Percentiles rank a stretch among this genome's conserved stretches.
These are phyloP conservation scores for Pheosia gnoma DNA, from an alignment of 2,888 invertebrate species.

Conservation along the genomic window DNA sequence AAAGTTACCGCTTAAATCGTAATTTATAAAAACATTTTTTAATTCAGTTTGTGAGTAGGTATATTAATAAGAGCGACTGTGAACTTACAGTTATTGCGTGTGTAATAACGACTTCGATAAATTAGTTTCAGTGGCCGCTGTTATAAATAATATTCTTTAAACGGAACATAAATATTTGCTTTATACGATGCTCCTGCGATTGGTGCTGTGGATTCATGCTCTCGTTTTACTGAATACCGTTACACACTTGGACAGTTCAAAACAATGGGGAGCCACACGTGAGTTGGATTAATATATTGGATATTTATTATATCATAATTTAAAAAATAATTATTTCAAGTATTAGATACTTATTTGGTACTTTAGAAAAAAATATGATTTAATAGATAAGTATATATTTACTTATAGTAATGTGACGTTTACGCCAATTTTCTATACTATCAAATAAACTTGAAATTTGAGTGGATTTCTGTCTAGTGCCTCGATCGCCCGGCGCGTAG, in stretches of 20 bases:
- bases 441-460: no score
- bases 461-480: neutral
- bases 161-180: conserved; percentile 28
- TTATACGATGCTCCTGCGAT: conserved; percentile 55
- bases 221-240: conserved; percentile 51
- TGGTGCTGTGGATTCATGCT: conserved; percentile 48
- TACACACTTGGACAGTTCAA: conserved; percentile 49
- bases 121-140: conserved; percentile 15
- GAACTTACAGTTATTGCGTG: neutral
- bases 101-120: conserved; percentile 4
- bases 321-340: no score
- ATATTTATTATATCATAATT: no score
- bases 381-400: no score
- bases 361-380: no score
- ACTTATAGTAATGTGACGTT: no score
- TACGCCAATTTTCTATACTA: no score
- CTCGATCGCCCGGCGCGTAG: no score
- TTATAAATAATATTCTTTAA: conserved; percentile 15
- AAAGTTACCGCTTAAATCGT: neutral
- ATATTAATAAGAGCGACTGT: neutral
- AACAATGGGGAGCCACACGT: conserved; percentile 63
- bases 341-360: no score
- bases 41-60: neutral
- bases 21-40: neutral
- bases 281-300: conserved; percentile 34